These are phyloP conservation scores for Gastracanthus pulcherrimus DNA, from an alignment of 2,888 invertebrate species.

Conservation along the genomic window DNA sequence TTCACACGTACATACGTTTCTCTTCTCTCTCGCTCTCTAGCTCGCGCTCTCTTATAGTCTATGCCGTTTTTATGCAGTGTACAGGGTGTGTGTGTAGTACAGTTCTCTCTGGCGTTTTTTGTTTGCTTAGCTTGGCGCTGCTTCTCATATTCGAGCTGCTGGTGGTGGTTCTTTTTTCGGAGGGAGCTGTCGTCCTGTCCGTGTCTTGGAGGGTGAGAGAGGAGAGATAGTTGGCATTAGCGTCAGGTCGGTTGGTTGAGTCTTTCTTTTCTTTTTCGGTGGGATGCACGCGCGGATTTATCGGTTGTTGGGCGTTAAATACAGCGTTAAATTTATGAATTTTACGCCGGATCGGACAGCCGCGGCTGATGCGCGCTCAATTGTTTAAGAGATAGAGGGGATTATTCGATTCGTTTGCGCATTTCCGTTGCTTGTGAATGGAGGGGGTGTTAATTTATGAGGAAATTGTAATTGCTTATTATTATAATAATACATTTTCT, in stretches of 20 bases:
- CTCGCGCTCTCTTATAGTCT: too few relatives aligned
- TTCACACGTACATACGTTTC: conserved; percentile 58
- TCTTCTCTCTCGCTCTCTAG: not conserved
- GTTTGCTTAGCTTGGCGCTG: not conserved
- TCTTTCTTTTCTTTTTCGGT: conserved; percentile 19
- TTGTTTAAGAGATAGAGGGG: not conserved
- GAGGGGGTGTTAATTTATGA: too few relatives aligned
- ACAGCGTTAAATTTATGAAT: conserved; percentile 55
- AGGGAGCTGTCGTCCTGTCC: not conserved
- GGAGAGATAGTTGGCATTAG: not conserved
- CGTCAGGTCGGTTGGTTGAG: not conserved
- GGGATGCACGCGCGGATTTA: conserved; percentile 34
- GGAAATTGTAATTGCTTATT: too few relatives aligned
- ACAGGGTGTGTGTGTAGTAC: too few relatives aligned
- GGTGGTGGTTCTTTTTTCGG: not conserved
- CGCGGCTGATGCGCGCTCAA: not conserved
- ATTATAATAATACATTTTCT: too few relatives aligned
- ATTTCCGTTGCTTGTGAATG: not conserved
- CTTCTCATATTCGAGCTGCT: not conserved
- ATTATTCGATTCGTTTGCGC: not conserved
- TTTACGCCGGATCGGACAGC: not conserved
- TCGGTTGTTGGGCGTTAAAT: conserved; percentile 51
- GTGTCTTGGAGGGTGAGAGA: too few relatives aligned
- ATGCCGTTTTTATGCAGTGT: too few relatives aligned
- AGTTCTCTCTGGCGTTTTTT: conserved; percentile 36